phyloP scores from a whole-genome alignment of 92 coral and sea anemone genomes.

The Zoanthus solanderi region DNA sequence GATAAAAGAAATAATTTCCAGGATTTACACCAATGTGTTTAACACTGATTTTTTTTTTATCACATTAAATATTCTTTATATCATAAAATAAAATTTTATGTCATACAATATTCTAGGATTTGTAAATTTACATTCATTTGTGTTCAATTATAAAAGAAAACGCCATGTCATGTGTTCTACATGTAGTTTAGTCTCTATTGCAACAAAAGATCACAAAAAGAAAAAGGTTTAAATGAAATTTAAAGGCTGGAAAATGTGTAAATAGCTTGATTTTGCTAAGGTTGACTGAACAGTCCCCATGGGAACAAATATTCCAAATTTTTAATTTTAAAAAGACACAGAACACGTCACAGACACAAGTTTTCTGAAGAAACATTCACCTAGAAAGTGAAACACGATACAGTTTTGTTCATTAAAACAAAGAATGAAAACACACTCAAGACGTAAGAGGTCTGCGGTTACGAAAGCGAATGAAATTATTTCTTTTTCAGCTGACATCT shows the following conservation, averaged over 20 bases:
- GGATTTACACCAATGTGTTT: background rate
- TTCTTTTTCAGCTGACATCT: background rate
- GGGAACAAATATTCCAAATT: conserved; percentile 18
- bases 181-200: background rate
- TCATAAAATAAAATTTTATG: too few relatives aligned
- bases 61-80: too few relatives aligned
- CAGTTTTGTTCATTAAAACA: background rate
- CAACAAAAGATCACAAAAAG: background rate
- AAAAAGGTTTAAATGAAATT: background rate
- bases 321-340: background rate
- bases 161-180: too few relatives aligned
- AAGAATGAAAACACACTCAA: background rate
- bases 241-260: too few relatives aligned
- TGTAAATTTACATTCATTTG: too few relatives aligned
- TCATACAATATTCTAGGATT: too few relatives aligned
- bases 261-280: background rate
- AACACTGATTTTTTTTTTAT: too few relatives aligned
- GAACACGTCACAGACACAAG: background rate
- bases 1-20: background rate
- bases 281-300: conserved; percentile 34
- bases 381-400: conserved; percentile 18
- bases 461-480: background rate
- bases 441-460: conserved; percentile 2
- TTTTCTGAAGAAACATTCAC: background rate
- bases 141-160: too few relatives aligned